Evolutionary conservation across 2,113 vertebrate species (phyloP).

Genomic region (Ursus arctos): DNA sequence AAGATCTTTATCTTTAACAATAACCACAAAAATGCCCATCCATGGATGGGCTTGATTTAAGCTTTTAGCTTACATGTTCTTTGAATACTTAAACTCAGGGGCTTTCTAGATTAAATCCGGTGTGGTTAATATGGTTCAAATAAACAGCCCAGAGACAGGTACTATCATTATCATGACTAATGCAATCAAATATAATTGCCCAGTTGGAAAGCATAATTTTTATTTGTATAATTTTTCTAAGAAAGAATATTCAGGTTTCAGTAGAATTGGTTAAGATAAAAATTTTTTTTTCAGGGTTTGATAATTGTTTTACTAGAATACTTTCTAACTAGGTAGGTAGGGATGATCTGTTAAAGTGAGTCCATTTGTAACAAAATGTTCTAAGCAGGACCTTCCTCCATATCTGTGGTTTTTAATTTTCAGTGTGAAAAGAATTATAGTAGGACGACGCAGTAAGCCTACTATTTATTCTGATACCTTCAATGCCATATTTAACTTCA

Average conservation of each 20-base stretch:
- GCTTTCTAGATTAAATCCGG: conserved; percentile 61
- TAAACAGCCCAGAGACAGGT: conserved; percentile 20
- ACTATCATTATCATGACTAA: neutral
- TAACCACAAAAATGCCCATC: neutral
- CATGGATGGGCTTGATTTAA: conserved; percentile 56
- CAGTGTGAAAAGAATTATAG: conserved; percentile 31
- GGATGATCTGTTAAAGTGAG: neutral
- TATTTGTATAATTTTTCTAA: conserved; percentile 33
- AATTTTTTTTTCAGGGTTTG: neutral
- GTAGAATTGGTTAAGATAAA: conserved; percentile 11
- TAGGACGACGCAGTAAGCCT: neutral
- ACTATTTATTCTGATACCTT: neutral
- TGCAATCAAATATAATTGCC: conserved; percentile 40
- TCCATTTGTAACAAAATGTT: neutral
- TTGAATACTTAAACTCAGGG: conserved; percentile 54
- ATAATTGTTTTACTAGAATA: neutral
- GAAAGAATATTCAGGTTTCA: conserved; percentile 1
- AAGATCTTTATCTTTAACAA: conserved; percentile 57
- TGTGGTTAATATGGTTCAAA: conserved; percentile 36
- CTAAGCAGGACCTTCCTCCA: neutral
- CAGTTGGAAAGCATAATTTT: neutral
- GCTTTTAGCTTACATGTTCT: conserved; percentile 34
- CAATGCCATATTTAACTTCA: conserved; percentile 7
- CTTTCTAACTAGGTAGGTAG: neutral
- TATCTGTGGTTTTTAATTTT: conserved; percentile 23